phyloP scores from a whole-genome alignment of 2,113 vertebrate genomes.

The Ramphastos sulfuratus region DNA sequence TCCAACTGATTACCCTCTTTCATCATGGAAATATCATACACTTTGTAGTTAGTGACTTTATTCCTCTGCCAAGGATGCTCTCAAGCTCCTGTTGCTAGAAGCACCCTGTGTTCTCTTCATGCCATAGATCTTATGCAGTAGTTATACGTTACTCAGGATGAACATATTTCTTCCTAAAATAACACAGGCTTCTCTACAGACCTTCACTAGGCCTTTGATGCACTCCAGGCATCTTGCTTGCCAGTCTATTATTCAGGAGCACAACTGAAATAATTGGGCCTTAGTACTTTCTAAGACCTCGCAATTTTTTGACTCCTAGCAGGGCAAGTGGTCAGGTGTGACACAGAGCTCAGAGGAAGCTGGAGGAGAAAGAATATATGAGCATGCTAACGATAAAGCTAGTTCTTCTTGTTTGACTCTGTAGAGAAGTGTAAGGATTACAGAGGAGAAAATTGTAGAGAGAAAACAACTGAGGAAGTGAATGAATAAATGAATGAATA shows the following conservation, averaged over 20 bases:
- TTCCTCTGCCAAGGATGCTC: conserved; percentile 39
- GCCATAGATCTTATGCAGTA: conserved; percentile 15
- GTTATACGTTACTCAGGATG: conserved; percentile 21
- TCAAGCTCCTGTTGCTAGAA: not conserved
- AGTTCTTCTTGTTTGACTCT: not conserved
- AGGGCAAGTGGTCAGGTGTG: conserved; percentile 21
- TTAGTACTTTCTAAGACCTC: not conserved
- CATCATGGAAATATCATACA: not conserved
- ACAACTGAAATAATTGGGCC: conserved; percentile 36
- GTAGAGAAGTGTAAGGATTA: not conserved
- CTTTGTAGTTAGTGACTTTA: conserved; percentile 30
- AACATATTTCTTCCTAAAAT: conserved; percentile 48
- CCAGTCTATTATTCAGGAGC: conserved; percentile 2
- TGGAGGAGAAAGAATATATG: not conserved
- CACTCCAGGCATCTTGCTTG: conserved; percentile 43
- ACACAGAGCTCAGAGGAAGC: not conserved
- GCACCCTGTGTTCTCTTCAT: not conserved
- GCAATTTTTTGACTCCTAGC: not conserved
- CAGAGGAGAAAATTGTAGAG: not conserved
- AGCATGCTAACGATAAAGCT: not conserved
- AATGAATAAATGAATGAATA: too few relatives aligned
- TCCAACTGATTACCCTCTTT: not conserved
- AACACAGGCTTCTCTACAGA: not conserved
- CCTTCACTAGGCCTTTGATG: conserved; percentile 52
- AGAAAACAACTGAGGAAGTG: too few relatives aligned